These are phyloP conservation scores for Drosophila asahinai DNA, from an alignment of 1,140 invertebrate genomes.

Conservation along the genomic window DNA sequence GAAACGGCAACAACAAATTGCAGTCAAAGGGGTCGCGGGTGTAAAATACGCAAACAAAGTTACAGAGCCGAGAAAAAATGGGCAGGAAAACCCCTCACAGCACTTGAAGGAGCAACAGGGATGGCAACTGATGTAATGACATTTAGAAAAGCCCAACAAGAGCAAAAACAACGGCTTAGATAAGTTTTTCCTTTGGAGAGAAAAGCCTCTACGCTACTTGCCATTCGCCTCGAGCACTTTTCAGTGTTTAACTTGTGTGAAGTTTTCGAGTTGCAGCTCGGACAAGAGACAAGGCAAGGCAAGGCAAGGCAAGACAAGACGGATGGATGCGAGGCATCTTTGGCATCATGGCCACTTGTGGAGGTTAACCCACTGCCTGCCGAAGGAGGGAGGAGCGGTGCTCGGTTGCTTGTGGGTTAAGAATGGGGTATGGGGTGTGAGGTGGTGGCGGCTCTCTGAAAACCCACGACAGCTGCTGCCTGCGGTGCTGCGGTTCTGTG, in stretches of 20 bases:
- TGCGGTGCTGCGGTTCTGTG: constrained; percentile 47
- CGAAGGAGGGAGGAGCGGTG: neutral
- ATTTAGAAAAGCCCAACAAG: constrained; percentile 57
- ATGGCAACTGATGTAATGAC: constrained; percentile 62
- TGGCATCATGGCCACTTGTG: constrained; percentile 55
- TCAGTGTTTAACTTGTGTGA: constrained; percentile 81
- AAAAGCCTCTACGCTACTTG: constrained; percentile 58
- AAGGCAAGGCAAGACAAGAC: constrained; percentile 32
- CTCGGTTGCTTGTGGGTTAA: neutral
- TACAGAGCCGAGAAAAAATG: constrained; percentile 10
- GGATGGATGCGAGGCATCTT: constrained; percentile 44
- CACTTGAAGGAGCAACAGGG: constrained; percentile 39
- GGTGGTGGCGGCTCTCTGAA: constrained; percentile 13
- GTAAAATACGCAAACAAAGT: constrained; percentile 47
- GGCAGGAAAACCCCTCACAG: constrained; percentile 17
- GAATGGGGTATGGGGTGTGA: neutral
- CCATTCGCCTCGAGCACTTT: constrained; percentile 68
- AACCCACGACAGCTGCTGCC: constrained; percentile 51
- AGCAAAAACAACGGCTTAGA: constrained; percentile 4
- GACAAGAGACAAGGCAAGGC: constrained; percentile 46
- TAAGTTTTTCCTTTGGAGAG: constrained; percentile 44
- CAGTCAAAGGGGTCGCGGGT: constrained; percentile 12
- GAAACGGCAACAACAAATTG: constrained; percentile 18
- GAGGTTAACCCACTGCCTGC: constrained; percentile 54
- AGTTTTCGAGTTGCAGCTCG: constrained; percentile 63